phyloP scores from a whole-genome alignment of 1,140 invertebrate species.

The Drosophila ficusphila region DNA sequence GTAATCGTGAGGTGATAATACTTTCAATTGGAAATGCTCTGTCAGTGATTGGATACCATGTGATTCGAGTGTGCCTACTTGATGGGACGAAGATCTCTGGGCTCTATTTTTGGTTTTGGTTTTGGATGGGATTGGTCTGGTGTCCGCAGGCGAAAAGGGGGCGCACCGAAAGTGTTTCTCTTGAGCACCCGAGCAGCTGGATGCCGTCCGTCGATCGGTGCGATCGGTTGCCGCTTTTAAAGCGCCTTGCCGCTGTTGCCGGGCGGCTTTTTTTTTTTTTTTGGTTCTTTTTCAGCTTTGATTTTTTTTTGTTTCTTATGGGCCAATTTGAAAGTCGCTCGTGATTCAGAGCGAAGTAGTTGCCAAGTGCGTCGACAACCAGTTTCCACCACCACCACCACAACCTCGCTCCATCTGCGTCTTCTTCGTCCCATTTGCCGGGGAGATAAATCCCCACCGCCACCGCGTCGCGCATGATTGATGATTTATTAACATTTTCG shows the following conservation, averaged over 20 bases:
- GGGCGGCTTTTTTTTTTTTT: slow-evolving; percentile 45
- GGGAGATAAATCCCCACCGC: slow-evolving; percentile 15
- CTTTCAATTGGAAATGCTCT: slow-evolving; percentile 60
- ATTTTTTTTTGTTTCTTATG: too few relatives aligned
- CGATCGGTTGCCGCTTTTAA: slow-evolving; percentile 17
- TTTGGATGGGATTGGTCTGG: too few relatives aligned
- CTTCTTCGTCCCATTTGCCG: background rate
- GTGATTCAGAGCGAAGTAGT: slow-evolving; percentile 62
- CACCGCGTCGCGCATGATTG: slow-evolving; percentile 43
- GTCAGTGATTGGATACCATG: slow-evolving; percentile 23
- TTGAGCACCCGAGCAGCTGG: slow-evolving; percentile 40
- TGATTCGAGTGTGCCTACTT: slow-evolving; percentile 21
- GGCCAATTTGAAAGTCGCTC: slow-evolving; percentile 71
- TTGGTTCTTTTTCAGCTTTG: slow-evolving; percentile 7
- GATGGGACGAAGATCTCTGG: slow-evolving; percentile 44
- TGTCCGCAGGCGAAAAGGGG: slow-evolving; percentile 31
- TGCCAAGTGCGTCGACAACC: slow-evolving; percentile 63
- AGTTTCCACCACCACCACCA: slow-evolving; percentile 53
- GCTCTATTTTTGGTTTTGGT: slow-evolving; percentile 45
- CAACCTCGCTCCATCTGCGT: slow-evolving; percentile 13
- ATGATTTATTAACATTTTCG: slow-evolving; percentile 69
- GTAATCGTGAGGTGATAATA: slow-evolving; percentile 60
- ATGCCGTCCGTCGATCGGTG: slow-evolving; percentile 11
- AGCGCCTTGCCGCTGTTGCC: slow-evolving; percentile 57
- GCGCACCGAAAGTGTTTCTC: slow-evolving; percentile 49